Evolutionary conservation across 2,888 invertebrate species (phyloP).

Genomic region (Drosophila prolongata): DNA sequence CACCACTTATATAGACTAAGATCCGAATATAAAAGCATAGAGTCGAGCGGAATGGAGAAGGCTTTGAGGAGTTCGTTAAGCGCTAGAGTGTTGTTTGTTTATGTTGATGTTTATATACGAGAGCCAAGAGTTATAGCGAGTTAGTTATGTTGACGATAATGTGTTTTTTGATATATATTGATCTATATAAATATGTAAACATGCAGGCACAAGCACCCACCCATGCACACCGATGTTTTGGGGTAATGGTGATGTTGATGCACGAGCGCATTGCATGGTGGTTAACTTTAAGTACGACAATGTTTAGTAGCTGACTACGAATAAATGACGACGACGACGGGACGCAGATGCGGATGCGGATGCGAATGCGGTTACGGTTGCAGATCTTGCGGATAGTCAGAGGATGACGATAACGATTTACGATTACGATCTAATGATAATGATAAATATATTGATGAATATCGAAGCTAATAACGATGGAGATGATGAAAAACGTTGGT

Average conservation of each 20-base stretch:
- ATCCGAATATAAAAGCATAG: constrained; percentile 20
- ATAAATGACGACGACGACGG: constrained; percentile 33
- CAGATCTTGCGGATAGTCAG: constrained; percentile 17
- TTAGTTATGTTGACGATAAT: constrained; percentile 77
- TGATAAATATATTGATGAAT: constrained; percentile 44
- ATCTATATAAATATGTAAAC: constrained; percentile 45
- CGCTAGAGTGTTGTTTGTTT: constrained; percentile 75
- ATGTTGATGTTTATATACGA: constrained; percentile 75
- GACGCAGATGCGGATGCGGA: constrained; percentile 7
- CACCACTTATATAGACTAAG: constrained; percentile 40
- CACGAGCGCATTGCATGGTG: constrained; percentile 18
- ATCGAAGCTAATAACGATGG: constrained; percentile 30
- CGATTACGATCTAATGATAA: constrained; percentile 33
- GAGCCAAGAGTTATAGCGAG: constrained; percentile 72
- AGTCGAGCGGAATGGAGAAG: constrained; percentile 4
- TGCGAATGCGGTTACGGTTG: constrained; percentile 3
- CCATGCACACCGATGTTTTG: constrained; percentile 17
- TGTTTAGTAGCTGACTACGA: constrained; percentile 47
- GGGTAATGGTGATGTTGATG: constrained; percentile 1
- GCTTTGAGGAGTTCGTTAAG: constrained; percentile 61
- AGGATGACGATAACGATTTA: constrained; percentile 35
- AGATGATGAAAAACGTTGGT: constrained; percentile 63
- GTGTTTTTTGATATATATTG: constrained; percentile 53
- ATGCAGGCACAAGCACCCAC: constrained; percentile 26
- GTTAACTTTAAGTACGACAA: constrained; percentile 51